Evolutionary conservation across 1,140 invertebrate species (phyloP).

Genomic region (Limonius californicus): DNA sequence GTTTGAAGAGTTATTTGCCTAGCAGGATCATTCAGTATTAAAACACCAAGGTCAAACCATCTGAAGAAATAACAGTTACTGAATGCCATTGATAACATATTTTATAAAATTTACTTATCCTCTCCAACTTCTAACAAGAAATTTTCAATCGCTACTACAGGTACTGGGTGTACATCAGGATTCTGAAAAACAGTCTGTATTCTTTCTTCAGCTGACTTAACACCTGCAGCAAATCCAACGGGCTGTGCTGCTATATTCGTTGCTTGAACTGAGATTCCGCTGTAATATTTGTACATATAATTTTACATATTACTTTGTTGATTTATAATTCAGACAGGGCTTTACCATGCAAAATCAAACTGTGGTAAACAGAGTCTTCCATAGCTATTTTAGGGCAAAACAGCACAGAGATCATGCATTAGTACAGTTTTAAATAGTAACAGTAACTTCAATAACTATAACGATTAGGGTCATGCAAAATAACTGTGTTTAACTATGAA

Average conservation of each 20-base stretch:
- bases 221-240: constrained; percentile 71
- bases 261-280: constrained; percentile 57
- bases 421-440: too few relatives aligned
- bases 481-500: too few relatives aligned
- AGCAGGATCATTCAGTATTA: constrained; percentile 69
- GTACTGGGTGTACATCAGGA: constrained; percentile 57
- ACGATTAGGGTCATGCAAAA: too few relatives aligned
- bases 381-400: too few relatives aligned
- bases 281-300: constrained; percentile 37
- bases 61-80: too few relatives aligned
- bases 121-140: constrained; percentile 72
- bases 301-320: too few relatives aligned
- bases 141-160: constrained; percentile 72
- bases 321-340: too few relatives aligned
- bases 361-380: too few relatives aligned
- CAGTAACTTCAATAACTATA: too few relatives aligned
- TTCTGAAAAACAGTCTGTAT: constrained; percentile 57
- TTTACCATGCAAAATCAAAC: too few relatives aligned
- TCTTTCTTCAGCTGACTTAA: constrained; percentile 65
- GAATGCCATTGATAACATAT: background rate
- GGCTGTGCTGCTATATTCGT: constrained; percentile 64
- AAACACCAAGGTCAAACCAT: constrained; percentile 74
- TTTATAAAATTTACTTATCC: constrained; percentile 55
- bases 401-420: too few relatives aligned
- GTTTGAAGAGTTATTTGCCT: constrained; percentile 67